A percentile compares a stretch with the other conserved stretches of the same genome.
Evolutionary conservation across 2,113 vertebrate species (phyloP).

Genomic region (Ranitomeya variabilis): DNA sequence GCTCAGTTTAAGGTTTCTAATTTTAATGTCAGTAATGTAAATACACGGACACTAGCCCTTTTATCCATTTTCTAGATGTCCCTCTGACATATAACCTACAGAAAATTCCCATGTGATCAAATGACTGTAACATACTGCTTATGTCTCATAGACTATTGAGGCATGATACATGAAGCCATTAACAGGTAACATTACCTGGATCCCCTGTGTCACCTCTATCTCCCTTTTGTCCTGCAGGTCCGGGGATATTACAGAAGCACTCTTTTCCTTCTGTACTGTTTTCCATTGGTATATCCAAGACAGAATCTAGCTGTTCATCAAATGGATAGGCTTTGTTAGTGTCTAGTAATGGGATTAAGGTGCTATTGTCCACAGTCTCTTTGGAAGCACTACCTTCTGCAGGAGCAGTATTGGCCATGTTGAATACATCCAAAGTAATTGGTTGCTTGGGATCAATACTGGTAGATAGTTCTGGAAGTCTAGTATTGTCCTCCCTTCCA

Average conservation of each 20-base stretch:
- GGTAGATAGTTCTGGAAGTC: slow-evolving; percentile 45
- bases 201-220: slow-evolving; percentile 61
- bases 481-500: slow-evolving; percentile 60
- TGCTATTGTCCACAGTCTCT: slow-evolving; percentile 31
- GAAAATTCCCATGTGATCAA: slow-evolving; percentile 29
- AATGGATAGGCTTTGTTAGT: slow-evolving; percentile 39
- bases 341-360: slow-evolving; percentile 23
- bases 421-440: slow-evolving; percentile 60
- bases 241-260: slow-evolving; percentile 60
- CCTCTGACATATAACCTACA: neutral
- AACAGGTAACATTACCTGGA: slow-evolving; percentile 65
- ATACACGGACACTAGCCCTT: neutral
- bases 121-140: slow-evolving; percentile 33
- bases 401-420: slow-evolving; percentile 23
- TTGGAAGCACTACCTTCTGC: neutral
- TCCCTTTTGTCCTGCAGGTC: slow-evolving; percentile 61
- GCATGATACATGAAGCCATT: slow-evolving; percentile 49
- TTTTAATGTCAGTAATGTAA: neutral
- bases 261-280: slow-evolving; percentile 60
- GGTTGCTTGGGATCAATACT: slow-evolving; percentile 55
- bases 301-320: slow-evolving; percentile 59
- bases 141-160: slow-evolving; percentile 38
- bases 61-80: neutral
- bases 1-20: neutral
- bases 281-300: slow-evolving; percentile 62